Conservation (phyloP, 2,888 invertebrate species). For the Leptopilina drosophilae region DNA sequence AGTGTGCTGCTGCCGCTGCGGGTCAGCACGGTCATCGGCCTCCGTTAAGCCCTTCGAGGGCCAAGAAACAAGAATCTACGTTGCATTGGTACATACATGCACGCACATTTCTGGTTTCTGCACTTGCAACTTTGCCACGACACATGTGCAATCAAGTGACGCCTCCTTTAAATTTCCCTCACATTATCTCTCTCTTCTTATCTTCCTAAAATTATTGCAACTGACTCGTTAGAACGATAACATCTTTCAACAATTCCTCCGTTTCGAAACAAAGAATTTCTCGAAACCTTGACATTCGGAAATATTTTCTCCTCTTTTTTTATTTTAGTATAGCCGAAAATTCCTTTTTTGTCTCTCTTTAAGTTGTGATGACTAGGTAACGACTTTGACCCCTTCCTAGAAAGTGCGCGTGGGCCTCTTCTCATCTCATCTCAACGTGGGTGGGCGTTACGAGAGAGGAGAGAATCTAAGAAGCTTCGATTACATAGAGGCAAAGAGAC, state of each 20-base stretch:
- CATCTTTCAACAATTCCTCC: not conserved
- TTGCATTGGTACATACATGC: too few relatives aligned
- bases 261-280: too few relatives aligned
- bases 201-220: not conserved
- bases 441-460: constrained; percentile 32
- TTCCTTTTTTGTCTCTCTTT: not conserved
- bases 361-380: not conserved
- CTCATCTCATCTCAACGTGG: constrained; percentile 32
- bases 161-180: constrained; percentile 24
- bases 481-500: constrained; percentile 38
- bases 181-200: not conserved
- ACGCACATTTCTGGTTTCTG: constrained; percentile 44
- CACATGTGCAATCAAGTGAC: constrained; percentile 31
- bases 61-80: constrained; percentile 7
- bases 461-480: constrained; percentile 32
- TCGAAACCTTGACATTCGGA: too few relatives aligned
- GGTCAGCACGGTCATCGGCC: constrained; percentile 58
- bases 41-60: constrained; percentile 40
- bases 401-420: constrained; percentile 40
- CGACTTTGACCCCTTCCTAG: constrained; percentile 26
- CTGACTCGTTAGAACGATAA: not conserved
- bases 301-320: too few relatives aligned
- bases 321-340: too few relatives aligned
- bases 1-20: constrained; percentile 50
- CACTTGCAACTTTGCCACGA: constrained; percentile 34